These are phyloP conservation scores for Hetaerina titia DNA, from an alignment of 2,888 invertebrate genomes.

Conservation along the genomic window DNA sequence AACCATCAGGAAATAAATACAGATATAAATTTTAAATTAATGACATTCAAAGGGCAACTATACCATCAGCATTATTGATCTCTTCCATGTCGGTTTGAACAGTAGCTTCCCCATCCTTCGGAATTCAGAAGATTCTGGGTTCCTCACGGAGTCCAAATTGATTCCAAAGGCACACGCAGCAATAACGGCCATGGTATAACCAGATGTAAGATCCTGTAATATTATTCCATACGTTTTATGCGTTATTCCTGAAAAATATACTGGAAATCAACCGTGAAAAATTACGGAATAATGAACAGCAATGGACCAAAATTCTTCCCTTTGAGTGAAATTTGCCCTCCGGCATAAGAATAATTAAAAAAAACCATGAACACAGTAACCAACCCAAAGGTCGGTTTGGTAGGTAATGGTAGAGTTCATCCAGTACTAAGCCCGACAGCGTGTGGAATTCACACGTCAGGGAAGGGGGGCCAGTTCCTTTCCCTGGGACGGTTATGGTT, in stretches of 20 bases:
- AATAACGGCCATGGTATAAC: conserved; percentile 71
- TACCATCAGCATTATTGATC: conserved; percentile 38
- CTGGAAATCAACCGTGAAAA: conserved; percentile 76
- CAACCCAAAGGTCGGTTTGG: too few relatives aligned
- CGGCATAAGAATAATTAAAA: too few relatives aligned
- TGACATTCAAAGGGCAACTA: background rate
- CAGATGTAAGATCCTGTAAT: conserved; percentile 70
- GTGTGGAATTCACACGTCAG: too few relatives aligned
- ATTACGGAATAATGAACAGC: too few relatives aligned
- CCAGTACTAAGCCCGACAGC: too few relatives aligned
- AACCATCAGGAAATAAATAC: too few relatives aligned
- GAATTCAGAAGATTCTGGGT: conserved; percentile 70
- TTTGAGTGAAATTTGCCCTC: too few relatives aligned
- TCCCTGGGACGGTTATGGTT: too few relatives aligned
- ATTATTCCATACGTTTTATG: background rate
- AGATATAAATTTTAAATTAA: background rate
- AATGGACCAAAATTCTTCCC: too few relatives aligned
- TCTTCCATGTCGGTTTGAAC: conserved; percentile 68
- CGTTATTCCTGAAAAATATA: background rate
- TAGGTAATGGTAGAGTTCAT: too few relatives aligned
- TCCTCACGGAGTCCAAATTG: conserved; percentile 69
- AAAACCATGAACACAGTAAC: too few relatives aligned
- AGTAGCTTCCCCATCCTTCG: conserved; percentile 70
- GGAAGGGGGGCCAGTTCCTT: too few relatives aligned
- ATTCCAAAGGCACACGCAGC: conserved; percentile 71